A percentile compares a stretch with the other conserved stretches of the same genome.
phyloP scores from a whole-genome alignment of 2,113 vertebrate species.

The Perca fluviatilis region DNA sequence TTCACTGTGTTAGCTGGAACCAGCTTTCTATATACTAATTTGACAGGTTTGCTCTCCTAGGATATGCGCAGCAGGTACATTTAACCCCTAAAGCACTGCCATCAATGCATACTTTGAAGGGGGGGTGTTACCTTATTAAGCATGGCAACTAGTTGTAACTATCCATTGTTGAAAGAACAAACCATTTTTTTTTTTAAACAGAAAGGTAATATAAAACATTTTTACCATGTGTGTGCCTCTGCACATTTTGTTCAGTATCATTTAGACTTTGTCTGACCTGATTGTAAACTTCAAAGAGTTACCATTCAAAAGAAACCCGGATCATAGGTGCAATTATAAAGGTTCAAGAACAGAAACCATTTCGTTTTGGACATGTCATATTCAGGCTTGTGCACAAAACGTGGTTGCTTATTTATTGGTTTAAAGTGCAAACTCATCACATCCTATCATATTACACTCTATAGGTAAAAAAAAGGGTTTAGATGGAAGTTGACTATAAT shows the following conservation, averaged over 20 bases:
- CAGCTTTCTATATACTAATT: background rate
- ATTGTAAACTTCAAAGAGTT: background rate
- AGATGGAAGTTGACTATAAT: background rate
- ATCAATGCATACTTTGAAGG: background rate
- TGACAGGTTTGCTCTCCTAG: background rate
- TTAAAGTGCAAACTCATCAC: conserved; percentile 5
- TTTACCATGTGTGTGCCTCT: background rate
- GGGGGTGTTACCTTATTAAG: background rate
- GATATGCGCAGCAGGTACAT: background rate
- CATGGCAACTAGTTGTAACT: background rate
- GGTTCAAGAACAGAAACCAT: background rate
- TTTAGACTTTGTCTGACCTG: no score
- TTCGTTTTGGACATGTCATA: background rate
- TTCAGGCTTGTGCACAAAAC: background rate
- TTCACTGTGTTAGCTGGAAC: background rate
- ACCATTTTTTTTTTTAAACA: background rate
- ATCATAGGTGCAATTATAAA: background rate
- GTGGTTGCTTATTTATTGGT: background rate
- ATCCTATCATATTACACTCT: background rate
- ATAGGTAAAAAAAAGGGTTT: background rate
- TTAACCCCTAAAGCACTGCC: background rate
- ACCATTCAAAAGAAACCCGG: background rate
- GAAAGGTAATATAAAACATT: background rate
- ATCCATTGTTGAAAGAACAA: background rate
- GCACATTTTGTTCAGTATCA: background rate